Percentiles rank a stretch among this genome's conserved stretches.
Conservation (phyloP, 1,140 invertebrate species). For the Aphelenchoides besseyi region DNA sequence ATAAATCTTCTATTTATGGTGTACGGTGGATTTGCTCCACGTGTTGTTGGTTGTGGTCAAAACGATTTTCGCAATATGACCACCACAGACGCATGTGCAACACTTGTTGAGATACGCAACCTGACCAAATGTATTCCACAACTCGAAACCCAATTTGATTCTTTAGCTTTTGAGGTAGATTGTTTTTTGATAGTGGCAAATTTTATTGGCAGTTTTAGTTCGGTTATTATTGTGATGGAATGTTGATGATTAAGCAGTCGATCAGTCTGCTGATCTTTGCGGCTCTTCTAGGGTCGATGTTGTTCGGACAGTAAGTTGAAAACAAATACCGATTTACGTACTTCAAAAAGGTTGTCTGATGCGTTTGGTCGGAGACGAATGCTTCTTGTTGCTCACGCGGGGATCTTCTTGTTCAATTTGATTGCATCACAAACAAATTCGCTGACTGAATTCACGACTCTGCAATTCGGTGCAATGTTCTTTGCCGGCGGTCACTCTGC, state of each 20-base stretch:
- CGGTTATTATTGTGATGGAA: constrained; percentile 28
- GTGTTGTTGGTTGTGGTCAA: constrained; percentile 26
- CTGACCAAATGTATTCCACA: constrained; percentile 24
- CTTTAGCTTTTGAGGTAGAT: constrained; percentile 29
- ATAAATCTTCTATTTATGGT: constrained; percentile 23
- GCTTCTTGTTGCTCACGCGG: constrained; percentile 23
- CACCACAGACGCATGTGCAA: constrained; percentile 20
- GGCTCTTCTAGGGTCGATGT: constrained; percentile 33
- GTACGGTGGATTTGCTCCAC: constrained; percentile 30
- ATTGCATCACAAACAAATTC: constrained; percentile 35
- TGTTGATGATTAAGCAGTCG: constrained; percentile 25
- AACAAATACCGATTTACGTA: constrained; percentile 2
- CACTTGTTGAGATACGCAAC: constrained; percentile 8
- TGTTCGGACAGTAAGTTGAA: constrained; percentile 47
- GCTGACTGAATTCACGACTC: constrained; percentile 35
- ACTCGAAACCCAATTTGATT: constrained; percentile 29
- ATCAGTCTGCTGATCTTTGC: constrained; percentile 28
- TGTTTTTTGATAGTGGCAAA: background rate
- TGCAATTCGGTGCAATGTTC: constrained; percentile 47
- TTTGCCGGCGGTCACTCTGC: constrained; percentile 47
- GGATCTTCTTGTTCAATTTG: constrained; percentile 45
- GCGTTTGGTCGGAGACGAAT: constrained; percentile 25
- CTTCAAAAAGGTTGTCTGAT: constrained; percentile 30
- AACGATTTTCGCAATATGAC: constrained; percentile 22
- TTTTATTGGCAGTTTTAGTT: constrained; percentile 21